Base-by-base conservation (phyloP, 2,888 invertebrate genomes). In the Limnephilus marmoratus region DNA sequence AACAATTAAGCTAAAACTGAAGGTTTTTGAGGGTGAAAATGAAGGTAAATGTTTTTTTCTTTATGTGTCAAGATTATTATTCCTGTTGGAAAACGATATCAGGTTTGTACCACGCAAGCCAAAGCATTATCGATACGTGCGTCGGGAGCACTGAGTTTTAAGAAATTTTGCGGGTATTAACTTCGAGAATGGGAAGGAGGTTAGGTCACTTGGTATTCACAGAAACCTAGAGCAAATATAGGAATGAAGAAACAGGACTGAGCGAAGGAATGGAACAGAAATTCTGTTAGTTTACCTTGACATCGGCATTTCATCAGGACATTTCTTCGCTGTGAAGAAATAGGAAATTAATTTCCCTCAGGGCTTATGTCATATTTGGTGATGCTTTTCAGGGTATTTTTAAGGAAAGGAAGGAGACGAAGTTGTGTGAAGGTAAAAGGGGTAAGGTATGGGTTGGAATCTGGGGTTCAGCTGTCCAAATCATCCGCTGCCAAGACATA, bases 1-100 rank as follows among this genome's bases (percentile, higher is more conserved):
- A 80, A 89, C 88, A 89, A 89, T 89, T 49, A 49, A 80, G 34
- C 18, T 45, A 86, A 86, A 86, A 49, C 34, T 82, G 34, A 34
- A 68, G 68, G 68, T 68, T 18, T 24, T 68, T 9, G 24, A 68
- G 68, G 68, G 68, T 68, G 68, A 7, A 18, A 53, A 53, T 53
- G 53, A 18, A 18, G 68, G 68, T 18, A 7, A 68, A 68, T 68
- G n/a, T 0, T 68, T 68, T 37, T 68, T 68, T 68, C n/a, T 24
- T 68, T 24, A 68, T 68, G n/a, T 68, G n/a, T 68, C 68, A 68
- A n/a, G 24, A 68, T 68, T 68, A 24, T 68, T 68, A 68, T n/a
- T 68, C 7, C 68, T 68, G 68, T n/a, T 68, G 24, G 68, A 68
- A 68, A 24, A 68, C 68, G n/a, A 68, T 68, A 68, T 68, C 9